A percentile compares a stretch with the other conserved stretches of the same genome.
phyloP scores from a whole-genome alignment of 2,797 vertebrate genomes.

The Lerista edwardsae region DNA sequence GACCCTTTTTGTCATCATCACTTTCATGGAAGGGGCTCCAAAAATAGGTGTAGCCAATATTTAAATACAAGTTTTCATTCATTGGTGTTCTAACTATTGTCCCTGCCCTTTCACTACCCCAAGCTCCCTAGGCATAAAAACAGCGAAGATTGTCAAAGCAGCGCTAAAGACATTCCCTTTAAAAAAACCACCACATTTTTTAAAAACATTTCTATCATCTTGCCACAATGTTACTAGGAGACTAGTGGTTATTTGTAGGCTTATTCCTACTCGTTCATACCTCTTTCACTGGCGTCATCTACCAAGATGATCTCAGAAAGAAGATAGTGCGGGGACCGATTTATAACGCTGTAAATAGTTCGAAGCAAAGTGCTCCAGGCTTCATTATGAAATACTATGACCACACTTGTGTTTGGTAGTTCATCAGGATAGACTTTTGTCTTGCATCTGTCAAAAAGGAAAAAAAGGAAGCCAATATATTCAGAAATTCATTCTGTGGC shows the following conservation, averaged over 20 bases:
- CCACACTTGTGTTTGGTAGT: slow-evolving; percentile 94
- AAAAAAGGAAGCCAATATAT: slow-evolving; percentile 19
- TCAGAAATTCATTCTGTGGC: neutral
- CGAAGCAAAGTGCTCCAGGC: slow-evolving; percentile 96
- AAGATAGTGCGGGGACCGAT: slow-evolving; percentile 87
- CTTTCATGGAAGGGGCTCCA: neutral
- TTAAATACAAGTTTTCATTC: neutral
- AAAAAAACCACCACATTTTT: neutral
- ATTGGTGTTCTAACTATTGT: neutral
- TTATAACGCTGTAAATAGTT: slow-evolving; percentile 92
- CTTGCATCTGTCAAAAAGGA: slow-evolving; percentile 85
- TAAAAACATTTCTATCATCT: neutral
- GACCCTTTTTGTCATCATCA: neutral
- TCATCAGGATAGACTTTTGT: slow-evolving; percentile 90
- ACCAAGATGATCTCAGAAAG: slow-evolving; percentile 92
- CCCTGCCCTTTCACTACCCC: too few relatives aligned
- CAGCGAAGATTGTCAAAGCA: neutral
- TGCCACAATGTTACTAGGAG: neutral
- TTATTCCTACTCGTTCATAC: slow-evolving; percentile 67
- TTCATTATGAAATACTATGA: slow-evolving; percentile 99
- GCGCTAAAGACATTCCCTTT: neutral
- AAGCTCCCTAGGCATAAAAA: neutral
- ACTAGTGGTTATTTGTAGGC: neutral
- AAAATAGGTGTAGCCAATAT: neutral
- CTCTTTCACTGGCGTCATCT: slow-evolving; percentile 96